phyloP scores from a whole-genome alignment of 2,797 vertebrate species.

The Rhabdophis nuchalis region DNA sequence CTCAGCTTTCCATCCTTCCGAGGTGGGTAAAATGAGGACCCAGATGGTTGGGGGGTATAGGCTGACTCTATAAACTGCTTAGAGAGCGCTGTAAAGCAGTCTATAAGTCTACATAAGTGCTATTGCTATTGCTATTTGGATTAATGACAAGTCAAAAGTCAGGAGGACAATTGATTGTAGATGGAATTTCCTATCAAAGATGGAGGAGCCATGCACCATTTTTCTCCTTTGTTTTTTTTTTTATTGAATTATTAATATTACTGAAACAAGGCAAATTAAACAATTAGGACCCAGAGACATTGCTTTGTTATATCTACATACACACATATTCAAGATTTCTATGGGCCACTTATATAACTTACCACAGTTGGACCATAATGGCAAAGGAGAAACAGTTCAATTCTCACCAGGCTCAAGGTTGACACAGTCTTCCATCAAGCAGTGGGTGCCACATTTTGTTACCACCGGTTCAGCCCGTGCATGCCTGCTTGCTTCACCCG shows the following conservation, averaged over 20 bases:
- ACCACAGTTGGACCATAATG: conserved; percentile 40
- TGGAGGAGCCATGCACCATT: neutral
- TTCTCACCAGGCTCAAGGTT: no score
- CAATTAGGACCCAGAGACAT: conserved; percentile 37
- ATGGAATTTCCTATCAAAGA: conserved; percentile 1
- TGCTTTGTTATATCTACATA: neutral
- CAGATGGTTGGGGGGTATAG: no score
- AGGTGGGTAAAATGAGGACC: no score
- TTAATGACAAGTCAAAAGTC: neutral
- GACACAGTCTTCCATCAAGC: no score
- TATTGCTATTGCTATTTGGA: neutral
- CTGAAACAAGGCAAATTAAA: conserved; percentile 16
- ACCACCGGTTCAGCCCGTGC: no score
- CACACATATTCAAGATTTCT: conserved; percentile 29
- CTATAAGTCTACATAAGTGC: no score
- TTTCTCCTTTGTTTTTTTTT: neutral
- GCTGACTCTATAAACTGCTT: no score
- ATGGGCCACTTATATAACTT: conserved; percentile 12
- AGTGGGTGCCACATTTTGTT: no score
- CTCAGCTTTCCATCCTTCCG: no score
- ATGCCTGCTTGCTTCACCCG: no score
- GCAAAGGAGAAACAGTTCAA: conserved; percentile 17
- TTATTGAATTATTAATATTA: neutral
- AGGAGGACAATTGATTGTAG: neutral
- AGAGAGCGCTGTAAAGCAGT: no score